Evolutionary conservation across 2,113 vertebrate species (phyloP).

Genomic region (Nothoprocta pentlandii): DNA sequence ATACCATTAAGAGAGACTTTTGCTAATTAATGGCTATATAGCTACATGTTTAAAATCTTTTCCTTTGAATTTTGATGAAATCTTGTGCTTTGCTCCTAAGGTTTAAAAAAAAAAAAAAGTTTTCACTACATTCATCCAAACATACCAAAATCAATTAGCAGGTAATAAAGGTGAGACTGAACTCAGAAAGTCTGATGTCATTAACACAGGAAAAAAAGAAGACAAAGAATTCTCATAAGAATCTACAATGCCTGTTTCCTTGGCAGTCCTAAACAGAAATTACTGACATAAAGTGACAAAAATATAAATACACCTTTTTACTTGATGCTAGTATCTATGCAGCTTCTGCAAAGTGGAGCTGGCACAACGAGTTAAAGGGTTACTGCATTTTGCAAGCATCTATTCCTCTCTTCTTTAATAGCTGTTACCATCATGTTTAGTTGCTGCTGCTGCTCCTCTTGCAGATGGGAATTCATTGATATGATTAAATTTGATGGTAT

Average conservation of each 20-base stretch:
- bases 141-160: not conserved
- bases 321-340: not conserved
- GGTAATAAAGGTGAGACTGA: not conserved
- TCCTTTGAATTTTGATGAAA: not conserved
- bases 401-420: slow-evolving; percentile 64
- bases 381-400: slow-evolving; percentile 40
- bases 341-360: not conserved
- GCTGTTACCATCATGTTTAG: slow-evolving; percentile 74
- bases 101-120: not conserved
- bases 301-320: not conserved
- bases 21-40: not conserved
- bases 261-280: not conserved
- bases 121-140: not conserved
- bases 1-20: no score
- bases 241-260: not conserved
- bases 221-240: no score
- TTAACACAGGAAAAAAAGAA: not conserved
- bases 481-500: slow-evolving; percentile 95
- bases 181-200: not conserved
- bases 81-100: not conserved
- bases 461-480: slow-evolving; percentile 86
- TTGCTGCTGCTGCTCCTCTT: slow-evolving; percentile 75
- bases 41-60: not conserved
- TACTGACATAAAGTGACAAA: not conserved
- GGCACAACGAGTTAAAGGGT: slow-evolving; percentile 35